A percentile compares a stretch with the other conserved stretches of the same genome.
phyloP scores from a whole-genome alignment of 1,140 invertebrate genomes.

The Meloidogyne floridensis region DNA sequence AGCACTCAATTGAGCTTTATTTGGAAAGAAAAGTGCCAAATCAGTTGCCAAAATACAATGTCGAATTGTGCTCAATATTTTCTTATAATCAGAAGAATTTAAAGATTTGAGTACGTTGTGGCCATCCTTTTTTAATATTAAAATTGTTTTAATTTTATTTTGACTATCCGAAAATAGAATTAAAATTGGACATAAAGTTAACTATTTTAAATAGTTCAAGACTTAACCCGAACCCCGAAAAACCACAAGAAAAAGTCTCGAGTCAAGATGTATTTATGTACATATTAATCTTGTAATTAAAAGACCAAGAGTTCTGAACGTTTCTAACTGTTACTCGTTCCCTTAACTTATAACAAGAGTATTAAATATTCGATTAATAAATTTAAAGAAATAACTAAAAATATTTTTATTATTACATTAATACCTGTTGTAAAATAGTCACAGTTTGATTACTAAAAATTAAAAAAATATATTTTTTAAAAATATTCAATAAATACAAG shows the following conservation, averaged over 20 bases:
- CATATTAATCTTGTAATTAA: too few relatives aligned
- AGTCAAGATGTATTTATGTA: too few relatives aligned
- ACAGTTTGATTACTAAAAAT: conserved; percentile 75
- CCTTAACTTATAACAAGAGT: too few relatives aligned
- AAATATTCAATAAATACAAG: conserved; percentile 67
- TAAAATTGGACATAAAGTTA: too few relatives aligned
- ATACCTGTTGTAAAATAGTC: conserved; percentile 76
- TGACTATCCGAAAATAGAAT: too few relatives aligned
- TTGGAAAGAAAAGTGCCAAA: conserved; percentile 79
- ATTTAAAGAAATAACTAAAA: conserved; percentile 1
- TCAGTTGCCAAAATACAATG: conserved; percentile 83
- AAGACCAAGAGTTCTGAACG: too few relatives aligned
- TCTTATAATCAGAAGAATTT: conserved; percentile 77
- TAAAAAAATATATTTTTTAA: neutral
- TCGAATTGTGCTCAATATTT: conserved; percentile 75
- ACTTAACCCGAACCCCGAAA: too few relatives aligned
- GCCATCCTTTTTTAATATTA: conserved; percentile 72
- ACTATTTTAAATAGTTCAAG: too few relatives aligned
- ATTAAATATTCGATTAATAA: too few relatives aligned
- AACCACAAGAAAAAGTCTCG: too few relatives aligned
- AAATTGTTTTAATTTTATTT: conserved; percentile 29
- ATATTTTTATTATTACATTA: conserved; percentile 14
- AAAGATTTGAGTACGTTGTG: conserved; percentile 78
- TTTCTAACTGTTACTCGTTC: too few relatives aligned
- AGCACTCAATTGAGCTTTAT: conserved; percentile 71